Percentiles rank a stretch among this genome's conserved stretches.
Evolutionary conservation across 2,113 vertebrate species (phyloP).

Genomic region (Hiodon alosoides): DNA sequence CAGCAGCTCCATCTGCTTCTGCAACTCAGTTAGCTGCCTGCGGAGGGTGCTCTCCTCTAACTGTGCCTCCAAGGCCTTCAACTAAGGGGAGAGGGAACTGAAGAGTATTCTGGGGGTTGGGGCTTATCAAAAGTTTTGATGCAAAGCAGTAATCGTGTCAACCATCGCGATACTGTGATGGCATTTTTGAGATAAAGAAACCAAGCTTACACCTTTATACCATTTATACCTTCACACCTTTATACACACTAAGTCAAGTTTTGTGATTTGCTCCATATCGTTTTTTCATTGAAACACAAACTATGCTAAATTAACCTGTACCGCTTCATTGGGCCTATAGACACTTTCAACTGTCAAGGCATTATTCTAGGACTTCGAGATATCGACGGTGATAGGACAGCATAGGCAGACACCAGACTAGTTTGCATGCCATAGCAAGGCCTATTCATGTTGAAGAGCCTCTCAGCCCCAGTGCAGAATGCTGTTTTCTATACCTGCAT

Average conservation of each 20-base stretch:
- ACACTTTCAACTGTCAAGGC: slow-evolving; percentile 2
- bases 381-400: background rate
- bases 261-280: background rate
- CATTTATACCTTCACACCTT: background rate
- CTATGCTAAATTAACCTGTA: background rate
- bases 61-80: slow-evolving; percentile 55
- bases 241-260: background rate
- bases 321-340: background rate
- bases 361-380: background rate
- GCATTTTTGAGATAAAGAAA: background rate
- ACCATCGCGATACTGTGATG: no score
- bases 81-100: slow-evolving; percentile 34
- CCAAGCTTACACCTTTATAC: background rate
- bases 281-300: background rate
- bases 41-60: slow-evolving; percentile 53
- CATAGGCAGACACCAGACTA: background rate
- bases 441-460: background rate
- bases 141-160: background rate
- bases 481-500: background rate
- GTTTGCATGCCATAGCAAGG: background rate
- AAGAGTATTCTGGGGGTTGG: background rate
- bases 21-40: slow-evolving; percentile 55
- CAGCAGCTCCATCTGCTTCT: slow-evolving; percentile 62
- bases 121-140: background rate
- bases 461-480: background rate